A percentile compares a stretch with the other conserved stretches of the same genome.
phyloP scores from a whole-genome alignment of 2,797 vertebrate species.

The Podarcis lilfordi region DNA sequence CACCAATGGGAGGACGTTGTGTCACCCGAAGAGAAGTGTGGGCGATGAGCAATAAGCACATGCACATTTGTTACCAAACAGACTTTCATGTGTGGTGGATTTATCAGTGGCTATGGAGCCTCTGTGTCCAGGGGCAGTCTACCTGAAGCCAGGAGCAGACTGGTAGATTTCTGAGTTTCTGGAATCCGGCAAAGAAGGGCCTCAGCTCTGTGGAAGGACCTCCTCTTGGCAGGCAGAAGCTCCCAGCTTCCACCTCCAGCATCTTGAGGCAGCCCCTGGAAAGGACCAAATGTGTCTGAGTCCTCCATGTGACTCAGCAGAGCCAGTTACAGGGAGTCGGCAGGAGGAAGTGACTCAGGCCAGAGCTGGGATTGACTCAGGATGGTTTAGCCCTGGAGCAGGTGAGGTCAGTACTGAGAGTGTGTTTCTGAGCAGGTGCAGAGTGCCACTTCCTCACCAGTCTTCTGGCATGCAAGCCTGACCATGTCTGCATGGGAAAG shows the following conservation, averaged over 20 bases:
- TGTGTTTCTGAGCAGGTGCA: neutral
- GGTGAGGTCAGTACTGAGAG: neutral
- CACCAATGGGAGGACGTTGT: too few species aligned
- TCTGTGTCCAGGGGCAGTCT: neutral
- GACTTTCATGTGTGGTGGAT: too few species aligned
- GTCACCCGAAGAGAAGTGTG: too few species aligned
- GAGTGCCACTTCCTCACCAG: neutral
- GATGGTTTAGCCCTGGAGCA: neutral
- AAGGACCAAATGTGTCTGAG: too few species aligned
- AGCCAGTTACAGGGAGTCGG: fast-evolving
- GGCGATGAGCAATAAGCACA: neutral
- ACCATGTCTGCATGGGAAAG: too few species aligned
- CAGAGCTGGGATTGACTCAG: neutral
- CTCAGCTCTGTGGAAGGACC: neutral
- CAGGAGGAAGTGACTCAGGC: slow-evolving; percentile 30
- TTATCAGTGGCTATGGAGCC: neutral
- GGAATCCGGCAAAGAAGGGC: too few species aligned
- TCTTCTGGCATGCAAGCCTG: neutral
- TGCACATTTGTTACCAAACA: too few species aligned
- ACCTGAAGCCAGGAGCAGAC: neutral
- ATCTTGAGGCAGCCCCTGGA: too few species aligned
- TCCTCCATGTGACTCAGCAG: neutral
- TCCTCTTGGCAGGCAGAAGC: too few species aligned
- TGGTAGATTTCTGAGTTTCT: neutral
- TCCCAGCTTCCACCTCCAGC: too few species aligned